These are phyloP conservation scores for Crenuchus spilurus DNA, from an alignment of 2,797 vertebrate species.

Conservation along the genomic window DNA sequence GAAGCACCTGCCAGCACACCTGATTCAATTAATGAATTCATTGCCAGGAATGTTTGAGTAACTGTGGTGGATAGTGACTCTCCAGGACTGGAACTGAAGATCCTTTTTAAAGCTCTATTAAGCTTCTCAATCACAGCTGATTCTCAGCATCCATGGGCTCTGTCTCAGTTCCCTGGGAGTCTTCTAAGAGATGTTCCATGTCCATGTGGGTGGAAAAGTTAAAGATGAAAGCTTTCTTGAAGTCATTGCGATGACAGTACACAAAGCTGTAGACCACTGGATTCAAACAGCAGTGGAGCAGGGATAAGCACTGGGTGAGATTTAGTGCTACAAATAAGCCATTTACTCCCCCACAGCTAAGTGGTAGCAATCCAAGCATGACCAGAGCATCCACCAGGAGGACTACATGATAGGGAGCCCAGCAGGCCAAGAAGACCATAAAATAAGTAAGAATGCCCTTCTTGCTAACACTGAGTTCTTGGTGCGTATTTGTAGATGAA, in stretches of 20 bases:
- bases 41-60: too few species aligned
- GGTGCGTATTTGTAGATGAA: slow-evolving; percentile 76
- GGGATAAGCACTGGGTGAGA: slow-evolving; percentile 91
- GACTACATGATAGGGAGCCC: slow-evolving; percentile 89
- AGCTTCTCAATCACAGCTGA: slow-evolving; percentile 69
- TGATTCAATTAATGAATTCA: too few species aligned
- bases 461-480: slow-evolving; percentile 85
- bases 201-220: slow-evolving; percentile 95
- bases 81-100: too few species aligned
- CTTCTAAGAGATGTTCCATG: slow-evolving; percentile 88
- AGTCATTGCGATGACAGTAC: slow-evolving; percentile 92
- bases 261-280: slow-evolving; percentile 97
- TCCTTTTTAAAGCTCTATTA: too few species aligned
- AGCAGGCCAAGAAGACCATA: slow-evolving; percentile 92
- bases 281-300: slow-evolving; percentile 95
- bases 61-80: too few species aligned
- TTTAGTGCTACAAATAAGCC: slow-evolving; percentile 87
- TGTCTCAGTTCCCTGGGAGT: slow-evolving; percentile 84
- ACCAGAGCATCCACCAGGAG: slow-evolving; percentile 87
- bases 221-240: slow-evolving; percentile 98
- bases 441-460: slow-evolving; percentile 92
- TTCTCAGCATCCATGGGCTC: slow-evolving; percentile 87
- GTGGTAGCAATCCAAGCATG: slow-evolving; percentile 84
- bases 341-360: slow-evolving; percentile 89
- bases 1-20: too few species aligned